phyloP scores from a whole-genome alignment of 2,113 vertebrate species.

The Morone saxatilis region DNA sequence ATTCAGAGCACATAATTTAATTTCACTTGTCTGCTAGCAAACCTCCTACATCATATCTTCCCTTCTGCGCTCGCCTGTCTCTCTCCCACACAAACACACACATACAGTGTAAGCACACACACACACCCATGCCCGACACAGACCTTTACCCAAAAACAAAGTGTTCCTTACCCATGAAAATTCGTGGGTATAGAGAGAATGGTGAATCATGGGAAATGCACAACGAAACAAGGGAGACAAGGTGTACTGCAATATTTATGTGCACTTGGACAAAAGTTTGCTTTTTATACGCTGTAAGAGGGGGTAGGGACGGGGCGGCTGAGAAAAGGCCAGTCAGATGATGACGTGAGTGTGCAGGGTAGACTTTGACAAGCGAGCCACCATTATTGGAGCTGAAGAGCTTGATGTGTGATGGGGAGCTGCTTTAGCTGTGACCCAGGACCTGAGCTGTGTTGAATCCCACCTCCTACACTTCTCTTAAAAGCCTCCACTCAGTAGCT shows the following conservation, averaged over 20 bases:
- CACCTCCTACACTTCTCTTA: conserved; percentile 59
- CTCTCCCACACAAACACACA: background rate
- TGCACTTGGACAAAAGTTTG: conserved; percentile 70
- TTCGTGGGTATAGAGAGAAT: conserved; percentile 34
- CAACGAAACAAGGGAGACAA: conserved; percentile 58
- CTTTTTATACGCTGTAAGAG: conserved; percentile 61
- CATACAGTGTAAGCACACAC: conserved; percentile 2
- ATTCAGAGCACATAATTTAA: conserved; percentile 42
- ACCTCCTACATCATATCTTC: conserved; percentile 37
- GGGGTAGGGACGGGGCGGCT: conserved; percentile 10
- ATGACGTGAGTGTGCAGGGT: conserved; percentile 31
- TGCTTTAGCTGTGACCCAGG: conserved; percentile 51
- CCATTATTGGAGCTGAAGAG: conserved; percentile 42
- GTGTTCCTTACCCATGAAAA: conserved; percentile 40
- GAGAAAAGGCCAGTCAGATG: conserved; percentile 44
- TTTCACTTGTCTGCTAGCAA: conserved; percentile 25
- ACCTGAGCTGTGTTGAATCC: conserved; percentile 41
- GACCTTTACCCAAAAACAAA: conserved; percentile 55
- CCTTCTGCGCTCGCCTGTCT: conserved; percentile 20
- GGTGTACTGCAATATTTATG: conserved; percentile 78
- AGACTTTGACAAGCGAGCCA: conserved; percentile 37
- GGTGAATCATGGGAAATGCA: conserved; percentile 70
- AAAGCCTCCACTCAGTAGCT: conserved; percentile 32
- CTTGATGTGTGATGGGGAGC: conserved; percentile 37
- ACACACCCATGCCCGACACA: conserved; percentile 25